Evolutionary conservation across 2,888 invertebrate genomes (phyloP).

Genomic region (Linnaemya tessellans): DNA sequence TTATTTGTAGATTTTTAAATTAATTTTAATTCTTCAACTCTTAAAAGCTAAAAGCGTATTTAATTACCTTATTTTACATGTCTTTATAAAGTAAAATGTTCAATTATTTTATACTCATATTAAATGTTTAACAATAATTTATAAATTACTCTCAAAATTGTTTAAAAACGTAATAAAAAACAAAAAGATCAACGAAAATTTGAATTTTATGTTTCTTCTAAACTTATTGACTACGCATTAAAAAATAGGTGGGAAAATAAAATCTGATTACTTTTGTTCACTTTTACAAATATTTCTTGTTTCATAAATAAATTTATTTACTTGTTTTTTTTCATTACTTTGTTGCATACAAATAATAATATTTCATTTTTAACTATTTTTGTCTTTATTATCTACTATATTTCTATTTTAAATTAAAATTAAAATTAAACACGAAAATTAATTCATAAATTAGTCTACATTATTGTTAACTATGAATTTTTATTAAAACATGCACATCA

Average conservation of each 20-base stretch:
- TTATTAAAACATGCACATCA: constrained; percentile 33
- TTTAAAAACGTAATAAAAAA: background rate
- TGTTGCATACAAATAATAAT: constrained; percentile 37
- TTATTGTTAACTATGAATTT: constrained; percentile 72
- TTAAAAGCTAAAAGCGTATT: constrained; percentile 83
- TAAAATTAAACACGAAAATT: constrained; percentile 18
- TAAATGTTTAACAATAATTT: constrained; percentile 24
- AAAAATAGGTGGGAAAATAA: constrained; percentile 72
- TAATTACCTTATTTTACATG: constrained; percentile 81
- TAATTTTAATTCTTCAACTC: constrained; percentile 78
- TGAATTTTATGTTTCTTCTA: constrained; percentile 31
- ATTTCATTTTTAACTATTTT: constrained; percentile 33
- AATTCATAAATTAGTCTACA: constrained; percentile 78
- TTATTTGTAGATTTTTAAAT: constrained; percentile 37
- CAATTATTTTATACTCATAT: constrained; percentile 35
- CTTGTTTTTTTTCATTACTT: constrained; percentile 1
- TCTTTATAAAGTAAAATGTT: constrained; percentile 69
- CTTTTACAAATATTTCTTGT: constrained; percentile 34
- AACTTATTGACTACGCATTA: constrained; percentile 67
- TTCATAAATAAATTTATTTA: constrained; percentile 6
- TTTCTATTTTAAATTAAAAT: constrained; percentile 25
- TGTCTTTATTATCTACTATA: constrained; percentile 22
- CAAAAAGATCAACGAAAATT: constrained; percentile 64
- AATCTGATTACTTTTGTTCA: constrained; percentile 62
- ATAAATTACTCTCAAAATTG: background rate